Base-by-base conservation (phyloP, 2,888 invertebrate species). In the Rhingia campestris region DNA sequence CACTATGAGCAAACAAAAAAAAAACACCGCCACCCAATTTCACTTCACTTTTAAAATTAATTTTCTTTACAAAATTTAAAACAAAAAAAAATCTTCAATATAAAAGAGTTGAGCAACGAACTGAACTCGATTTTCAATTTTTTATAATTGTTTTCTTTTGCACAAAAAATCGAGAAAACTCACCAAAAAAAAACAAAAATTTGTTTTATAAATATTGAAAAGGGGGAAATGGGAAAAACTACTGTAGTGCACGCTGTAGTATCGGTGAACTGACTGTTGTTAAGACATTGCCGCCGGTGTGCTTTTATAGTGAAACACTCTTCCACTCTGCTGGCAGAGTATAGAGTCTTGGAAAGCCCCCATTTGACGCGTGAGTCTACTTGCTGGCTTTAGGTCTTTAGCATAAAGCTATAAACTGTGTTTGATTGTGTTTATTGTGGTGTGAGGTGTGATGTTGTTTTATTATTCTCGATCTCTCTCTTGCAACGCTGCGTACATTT, bases 251-350 rank as follows among this genome's bases (percentile, higher is more conserved):
- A 73, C 66, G 47, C 70, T 85, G 66, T 75, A 72, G 56, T 72
- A 67, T 72, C 80, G 80, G 80, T 75, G 61, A 72, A 85, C 79
- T 66, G 72, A 85, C 85, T 85, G 85, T 81, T 75, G 81, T 85
- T 80, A 63, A 80, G 64, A 72, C 80, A 70, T 53, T 67, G 74
- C 85, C 85, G 85, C 75, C 75, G 61, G 67, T 72, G 70, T 4
- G 80, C 85, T 85, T 85, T 81, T 85, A 85, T 85, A 85, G 80
- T 74, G 79, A 80, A 79, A 84, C 1, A 74, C 73, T 73, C 67
- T 77, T 82, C 45, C 61, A 54, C 14, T 72, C 51, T 47, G 45
- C 64, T 33, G 58, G 41, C 45, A 56, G 39, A 66, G 30, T 49
- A 30, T n/a, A 49, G 32, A 66, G 49, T 37, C 37, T 41, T 82